Evolutionary conservation across 2,888 invertebrate genomes (phyloP).

Genomic region (Rhopalosiphum nymphaeae): DNA sequence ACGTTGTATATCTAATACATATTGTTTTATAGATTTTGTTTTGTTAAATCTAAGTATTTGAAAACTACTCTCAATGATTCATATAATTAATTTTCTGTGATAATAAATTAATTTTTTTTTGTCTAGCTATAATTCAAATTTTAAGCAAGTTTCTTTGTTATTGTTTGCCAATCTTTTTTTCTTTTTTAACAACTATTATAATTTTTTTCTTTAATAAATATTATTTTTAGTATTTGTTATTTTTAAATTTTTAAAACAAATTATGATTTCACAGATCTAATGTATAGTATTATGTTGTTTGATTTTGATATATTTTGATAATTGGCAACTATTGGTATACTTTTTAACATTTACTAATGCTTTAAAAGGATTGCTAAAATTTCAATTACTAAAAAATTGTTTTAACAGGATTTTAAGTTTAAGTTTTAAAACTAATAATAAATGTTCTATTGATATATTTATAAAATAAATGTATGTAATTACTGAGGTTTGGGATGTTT

Average conservation of each 20-base stretch:
- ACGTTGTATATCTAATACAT: conserved; percentile 14
- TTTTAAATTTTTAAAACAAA: neutral
- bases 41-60: conserved; percentile 19
- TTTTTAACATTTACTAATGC: neutral
- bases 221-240: conserved; percentile 18
- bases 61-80: conserved; percentile 30
- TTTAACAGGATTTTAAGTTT: conserved; percentile 11
- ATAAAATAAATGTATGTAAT: neutral
- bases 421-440: neutral
- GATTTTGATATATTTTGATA: neutral
- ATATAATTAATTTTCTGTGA: conserved; percentile 64
- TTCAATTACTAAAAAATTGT: neutral
- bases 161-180: conserved; percentile 49
- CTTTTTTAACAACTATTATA: conserved; percentile 17
- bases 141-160: conserved; percentile 34
- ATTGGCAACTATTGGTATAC: neutral
- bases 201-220: conserved; percentile 27
- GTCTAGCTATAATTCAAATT: conserved; percentile 46
- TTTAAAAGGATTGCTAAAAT: neutral
- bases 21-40: conserved; percentile 40
- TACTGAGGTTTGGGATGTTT: neutral
- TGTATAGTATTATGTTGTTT: neutral
- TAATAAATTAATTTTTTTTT: conserved; percentile 62
- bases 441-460: neutral
- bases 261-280: neutral